These are phyloP conservation scores for Drosophila funebris DNA, from an alignment of 1,140 invertebrate genomes.

Conservation along the genomic window DNA sequence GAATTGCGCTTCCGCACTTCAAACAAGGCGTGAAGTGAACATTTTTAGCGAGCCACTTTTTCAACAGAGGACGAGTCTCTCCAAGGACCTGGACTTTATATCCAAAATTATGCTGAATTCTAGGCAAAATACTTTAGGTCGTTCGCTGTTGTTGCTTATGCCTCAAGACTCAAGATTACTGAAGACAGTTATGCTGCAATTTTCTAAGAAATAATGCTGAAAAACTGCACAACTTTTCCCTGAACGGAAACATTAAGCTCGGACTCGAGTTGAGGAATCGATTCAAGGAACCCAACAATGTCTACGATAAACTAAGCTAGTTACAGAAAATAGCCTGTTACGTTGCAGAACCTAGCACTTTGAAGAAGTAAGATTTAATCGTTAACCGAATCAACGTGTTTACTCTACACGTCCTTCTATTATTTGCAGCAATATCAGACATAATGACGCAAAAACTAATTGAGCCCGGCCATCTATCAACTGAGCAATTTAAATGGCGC, in stretches of 20 bases:
- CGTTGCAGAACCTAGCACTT: no score
- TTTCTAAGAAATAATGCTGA: no score
- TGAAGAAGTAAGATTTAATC: not conserved
- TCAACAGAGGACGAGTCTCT: not conserved
- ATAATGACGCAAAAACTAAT: constrained; percentile 18
- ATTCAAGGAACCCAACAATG: no score
- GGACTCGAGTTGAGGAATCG: no score
- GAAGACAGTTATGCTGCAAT: not conserved
- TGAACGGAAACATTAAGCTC: no score
- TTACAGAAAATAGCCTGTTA: no score
- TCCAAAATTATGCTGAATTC: constrained; percentile 30
- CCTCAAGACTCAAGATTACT: not conserved
- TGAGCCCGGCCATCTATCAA: constrained; percentile 21
- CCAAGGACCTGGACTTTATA: not conserved
- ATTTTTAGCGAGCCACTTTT: constrained; percentile 30
- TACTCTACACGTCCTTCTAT: not conserved
- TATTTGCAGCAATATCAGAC: not conserved
- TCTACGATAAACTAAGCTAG: no score
- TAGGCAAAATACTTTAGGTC: constrained; percentile 23
- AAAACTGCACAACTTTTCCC: no score
- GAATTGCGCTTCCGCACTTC: constrained; percentile 41
- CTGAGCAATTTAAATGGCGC: constrained; percentile 30
- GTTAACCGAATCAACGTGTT: no score
- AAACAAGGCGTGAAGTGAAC: constrained; percentile 36
- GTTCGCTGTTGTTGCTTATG: not conserved